Evolutionary conservation across 2,797 vertebrate species (phyloP), one percentile per base, ranked within the genome.

Genomic region (Microtus obscurus): DNA sequence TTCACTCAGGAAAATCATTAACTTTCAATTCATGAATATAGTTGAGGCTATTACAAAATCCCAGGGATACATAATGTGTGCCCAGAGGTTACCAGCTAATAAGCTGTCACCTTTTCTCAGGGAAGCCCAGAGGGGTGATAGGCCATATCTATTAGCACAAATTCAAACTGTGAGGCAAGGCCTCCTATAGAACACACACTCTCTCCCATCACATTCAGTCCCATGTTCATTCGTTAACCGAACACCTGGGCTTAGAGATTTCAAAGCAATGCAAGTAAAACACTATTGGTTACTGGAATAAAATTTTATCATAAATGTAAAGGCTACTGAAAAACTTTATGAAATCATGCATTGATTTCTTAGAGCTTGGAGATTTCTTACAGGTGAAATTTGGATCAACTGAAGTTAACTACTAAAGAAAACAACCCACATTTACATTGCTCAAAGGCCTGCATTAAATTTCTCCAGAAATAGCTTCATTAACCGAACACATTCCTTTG

Each of bases 311-410:
- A 10, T 45, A 80, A 90, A 40, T 5, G 14, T 81, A 83, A 91
- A 93, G 51, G 3, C 19, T 5, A 40, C 63, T 74, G 92, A 21
- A 76, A 95, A 92, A 82, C 25, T 76, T 90, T 74, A 87, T 83
- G 76, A 94, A 96, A 83, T 79, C 16, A 61, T 74, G 45, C 87
- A 79, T 76, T 93, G 34, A 89, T 91, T 94, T 94, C 63, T 91
- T 89, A 86, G 16, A 27, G 31, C 31, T 86, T 31, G 82, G 82
- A 86, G 7, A 78, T 88, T 90, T 93, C 65, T 94, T 87, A 9
- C 37, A 85, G 31, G 73, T 87, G 5, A 94, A 93, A 91, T 14
- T 78, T 89, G 76, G 48, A 86, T 90, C 40, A 65, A 67, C 69
- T 67, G 63, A 93, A 69, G 9, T 90, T 88, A 80, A 79, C n/a